Evolutionary conservation across 2,113 vertebrate genomes (phyloP).

Genomic region (Notarius quadriscutis): DNA sequence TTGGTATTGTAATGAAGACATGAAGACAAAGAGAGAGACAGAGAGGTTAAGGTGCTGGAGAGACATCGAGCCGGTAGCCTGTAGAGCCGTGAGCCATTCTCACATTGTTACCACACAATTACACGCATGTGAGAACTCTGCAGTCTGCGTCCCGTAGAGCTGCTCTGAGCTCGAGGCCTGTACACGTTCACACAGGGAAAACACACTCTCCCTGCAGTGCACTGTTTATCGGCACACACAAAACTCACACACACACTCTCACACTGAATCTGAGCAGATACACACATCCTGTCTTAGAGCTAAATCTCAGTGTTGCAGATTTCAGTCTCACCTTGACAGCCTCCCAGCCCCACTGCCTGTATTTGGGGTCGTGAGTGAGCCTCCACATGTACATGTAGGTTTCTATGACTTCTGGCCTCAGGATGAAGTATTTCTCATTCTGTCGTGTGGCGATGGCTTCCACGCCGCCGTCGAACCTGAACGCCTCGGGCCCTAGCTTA

Average conservation of each 20-base stretch:
- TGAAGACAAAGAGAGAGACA: not conserved
- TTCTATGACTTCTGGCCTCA: conserved; percentile 95
- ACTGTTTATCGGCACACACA: not conserved
- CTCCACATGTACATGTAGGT: conserved; percentile 99
- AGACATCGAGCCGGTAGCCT: not conserved
- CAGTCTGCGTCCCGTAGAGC: conserved; percentile 39
- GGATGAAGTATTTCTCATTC: conserved; percentile 98
- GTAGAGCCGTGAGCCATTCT: conserved; percentile 21
- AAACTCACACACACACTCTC: not conserved
- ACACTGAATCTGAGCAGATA: not conserved
- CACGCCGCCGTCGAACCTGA: conserved; percentile 94
- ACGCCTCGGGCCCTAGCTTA: conserved; percentile 95
- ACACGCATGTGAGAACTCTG: conserved; percentile 37
- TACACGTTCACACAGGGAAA: conserved; percentile 10
- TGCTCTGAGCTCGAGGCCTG: conserved; percentile 12
- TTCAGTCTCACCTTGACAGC: conserved; percentile 83
- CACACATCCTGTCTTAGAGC: not conserved
- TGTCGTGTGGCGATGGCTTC: conserved; percentile 97
- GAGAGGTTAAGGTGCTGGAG: not conserved
- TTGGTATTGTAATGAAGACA: conserved; percentile 4
- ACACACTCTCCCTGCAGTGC: conserved; percentile 23
- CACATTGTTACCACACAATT: conserved; percentile 44
- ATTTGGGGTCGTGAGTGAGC: conserved; percentile 94
- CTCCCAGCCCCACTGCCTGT: conserved; percentile 98
- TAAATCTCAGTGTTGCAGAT: not conserved